Evolutionary conservation across 2,888 invertebrate species (phyloP), one percentile per base, ranked within the genome.

Genomic region (Harpalus rubripes): DNA sequence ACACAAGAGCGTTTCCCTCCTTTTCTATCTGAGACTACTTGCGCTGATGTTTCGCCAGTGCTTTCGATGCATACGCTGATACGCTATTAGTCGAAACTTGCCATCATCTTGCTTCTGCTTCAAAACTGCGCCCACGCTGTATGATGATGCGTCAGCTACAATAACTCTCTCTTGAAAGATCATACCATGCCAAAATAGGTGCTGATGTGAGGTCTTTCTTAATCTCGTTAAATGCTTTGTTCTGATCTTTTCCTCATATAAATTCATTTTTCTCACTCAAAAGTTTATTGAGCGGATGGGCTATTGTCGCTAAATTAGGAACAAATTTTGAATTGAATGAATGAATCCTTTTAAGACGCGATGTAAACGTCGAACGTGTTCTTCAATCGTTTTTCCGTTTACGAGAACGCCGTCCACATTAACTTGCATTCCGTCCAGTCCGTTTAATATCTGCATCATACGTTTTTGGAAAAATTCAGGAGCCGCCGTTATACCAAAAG

Each of bases 11-110:
- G 7, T 90, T 85, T 0, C 89, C 88, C 86, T 90, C 89, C 84
- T 90, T 89, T 84, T 90, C 89, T 7, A 90, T 89, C 85, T 89
- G 88, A 0, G 88, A 88, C 80, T 89, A 90, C 39, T 88, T 86
- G 15, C 86, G 86, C 82, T 90, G 89, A 7, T 88, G 84, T 0
- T 72, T 84, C 18, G 87, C 87, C 32, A 89, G 63, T 6, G 88
- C 87, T 81, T 88, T 86, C 0, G 88, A 89, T 0, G 88, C 88
- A 81, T 89, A 90, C 5, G 88, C 88, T n/a, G 90, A 87, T 10
- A 80, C 52, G 52, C 88, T 4, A 88, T 80, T 0, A 87, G n/a
- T n/a, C n/a, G n/a, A n/a, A n/a, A n/a, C n/a, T n/a, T n/a, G n/a
- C n/a, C n/a, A n/a, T n/a, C n/a, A n/a, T n/a, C n/a, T n/a, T n/a